phyloP scores from a whole-genome alignment of 1,140 invertebrate species.

The Eufriesea mexicana region DNA sequence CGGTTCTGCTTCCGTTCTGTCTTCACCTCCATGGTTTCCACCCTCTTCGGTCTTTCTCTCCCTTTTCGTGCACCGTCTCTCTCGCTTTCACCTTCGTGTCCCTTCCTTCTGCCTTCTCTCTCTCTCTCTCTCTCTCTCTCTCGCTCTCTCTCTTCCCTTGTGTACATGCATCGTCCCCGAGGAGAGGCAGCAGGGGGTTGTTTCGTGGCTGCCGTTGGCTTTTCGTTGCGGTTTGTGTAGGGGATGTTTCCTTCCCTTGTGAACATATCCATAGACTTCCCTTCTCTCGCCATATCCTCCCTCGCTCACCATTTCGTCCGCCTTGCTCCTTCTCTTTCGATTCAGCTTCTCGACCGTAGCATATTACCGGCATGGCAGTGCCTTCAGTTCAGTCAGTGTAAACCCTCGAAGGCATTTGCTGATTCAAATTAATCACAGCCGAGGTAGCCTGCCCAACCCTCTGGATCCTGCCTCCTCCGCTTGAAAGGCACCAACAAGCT shows the following conservation, averaged over 20 bases:
- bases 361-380: slow-evolving; percentile 70
- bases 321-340: slow-evolving; percentile 52
- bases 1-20: slow-evolving; percentile 28
- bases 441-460: slow-evolving; percentile 63
- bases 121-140: too few relatives aligned
- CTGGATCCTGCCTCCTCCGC: background rate
- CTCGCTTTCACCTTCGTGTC: slow-evolving; percentile 6
- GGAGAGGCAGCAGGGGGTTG: slow-evolving; percentile 63
- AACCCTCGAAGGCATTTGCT: slow-evolving; percentile 80
- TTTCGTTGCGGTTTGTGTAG: slow-evolving; percentile 75
- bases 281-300: slow-evolving; percentile 26
- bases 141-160: slow-evolving; percentile 49
- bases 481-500: slow-evolving; percentile 44
- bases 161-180: slow-evolving; percentile 56
- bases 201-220: slow-evolving; percentile 72
- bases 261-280: slow-evolving; percentile 65
- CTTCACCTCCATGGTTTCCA: slow-evolving; percentile 43
- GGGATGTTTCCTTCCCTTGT: slow-evolving; percentile 78
- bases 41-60: slow-evolving; percentile 42
- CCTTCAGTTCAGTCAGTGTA: slow-evolving; percentile 71
- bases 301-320: slow-evolving; percentile 29
- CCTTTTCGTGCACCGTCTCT: slow-evolving; percentile 14
- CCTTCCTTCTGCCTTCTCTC: too few relatives aligned
- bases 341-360: slow-evolving; percentile 65
- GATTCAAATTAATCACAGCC: slow-evolving; percentile 82